phyloP scores from a whole-genome alignment of 2,113 vertebrate genomes.

The Equus quagga region DNA sequence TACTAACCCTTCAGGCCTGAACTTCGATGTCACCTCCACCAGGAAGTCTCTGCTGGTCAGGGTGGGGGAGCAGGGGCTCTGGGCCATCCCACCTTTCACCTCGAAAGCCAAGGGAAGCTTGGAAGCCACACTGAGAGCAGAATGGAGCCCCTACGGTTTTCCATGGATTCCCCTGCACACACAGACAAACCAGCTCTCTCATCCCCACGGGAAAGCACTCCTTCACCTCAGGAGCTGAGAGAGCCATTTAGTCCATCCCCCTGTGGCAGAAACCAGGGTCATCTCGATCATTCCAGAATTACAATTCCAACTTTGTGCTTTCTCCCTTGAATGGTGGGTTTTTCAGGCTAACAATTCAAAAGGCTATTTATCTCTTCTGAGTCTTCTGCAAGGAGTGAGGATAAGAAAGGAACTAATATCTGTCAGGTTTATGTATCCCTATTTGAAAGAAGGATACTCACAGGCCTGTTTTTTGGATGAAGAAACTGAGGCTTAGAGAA shows the following conservation, averaged over 20 bases:
- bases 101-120: background rate
- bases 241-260: background rate
- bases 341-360: background rate
- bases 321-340: background rate
- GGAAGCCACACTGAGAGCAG: background rate
- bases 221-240: background rate
- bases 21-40: background rate
- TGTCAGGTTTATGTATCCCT: background rate
- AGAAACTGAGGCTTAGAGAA: background rate
- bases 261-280: background rate
- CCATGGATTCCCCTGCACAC: background rate
- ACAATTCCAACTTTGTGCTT: background rate
- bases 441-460: background rate
- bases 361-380: background rate
- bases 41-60: background rate
- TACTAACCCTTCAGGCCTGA: background rate
- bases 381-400: background rate
- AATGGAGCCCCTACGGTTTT: background rate
- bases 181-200: background rate
- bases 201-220: background rate
- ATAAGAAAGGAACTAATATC: background rate
- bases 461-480: background rate
- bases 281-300: background rate
- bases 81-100: background rate
- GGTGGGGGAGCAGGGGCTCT: background rate